These are phyloP conservation scores for Eidolon dupreanum DNA, from an alignment of 2,797 vertebrate species.

Conservation along the genomic window DNA sequence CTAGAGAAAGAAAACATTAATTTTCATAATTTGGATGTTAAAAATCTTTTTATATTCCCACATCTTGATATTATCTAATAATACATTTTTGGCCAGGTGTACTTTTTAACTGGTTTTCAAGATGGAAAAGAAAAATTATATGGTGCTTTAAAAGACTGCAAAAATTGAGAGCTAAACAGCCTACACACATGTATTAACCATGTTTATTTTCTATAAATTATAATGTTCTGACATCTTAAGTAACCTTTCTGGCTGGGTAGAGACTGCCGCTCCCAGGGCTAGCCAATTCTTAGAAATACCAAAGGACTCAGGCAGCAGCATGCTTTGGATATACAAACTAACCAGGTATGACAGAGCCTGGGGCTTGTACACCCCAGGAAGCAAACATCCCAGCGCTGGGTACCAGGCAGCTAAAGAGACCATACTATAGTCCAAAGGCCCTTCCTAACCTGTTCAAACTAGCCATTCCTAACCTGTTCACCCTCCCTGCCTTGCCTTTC, in stretches of 20 bases:
- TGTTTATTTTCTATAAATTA: background rate
- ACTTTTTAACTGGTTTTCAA: conserved; percentile 35
- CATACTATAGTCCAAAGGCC: background rate
- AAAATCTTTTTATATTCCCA: background rate
- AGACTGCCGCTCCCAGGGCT: background rate
- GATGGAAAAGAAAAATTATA: conserved; percentile 12
- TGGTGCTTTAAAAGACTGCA: background rate
- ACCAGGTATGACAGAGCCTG: background rate
- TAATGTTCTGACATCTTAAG: background rate
- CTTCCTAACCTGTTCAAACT: background rate
- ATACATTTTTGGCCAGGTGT: background rate
- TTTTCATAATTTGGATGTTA: background rate
- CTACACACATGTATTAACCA: background rate
- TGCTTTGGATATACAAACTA: background rate
- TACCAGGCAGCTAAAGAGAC: background rate
- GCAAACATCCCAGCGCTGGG: background rate
- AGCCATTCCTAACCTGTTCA: background rate
- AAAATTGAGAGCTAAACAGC: background rate
- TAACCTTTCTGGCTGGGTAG: background rate
- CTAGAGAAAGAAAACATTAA: background rate
- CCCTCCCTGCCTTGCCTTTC: background rate
- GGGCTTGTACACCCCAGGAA: background rate
- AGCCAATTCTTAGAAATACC: background rate
- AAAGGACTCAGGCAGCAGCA: background rate
- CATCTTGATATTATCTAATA: background rate